Conservation (phyloP, 2,888 invertebrate genomes). For the Baccha elongata region DNA sequence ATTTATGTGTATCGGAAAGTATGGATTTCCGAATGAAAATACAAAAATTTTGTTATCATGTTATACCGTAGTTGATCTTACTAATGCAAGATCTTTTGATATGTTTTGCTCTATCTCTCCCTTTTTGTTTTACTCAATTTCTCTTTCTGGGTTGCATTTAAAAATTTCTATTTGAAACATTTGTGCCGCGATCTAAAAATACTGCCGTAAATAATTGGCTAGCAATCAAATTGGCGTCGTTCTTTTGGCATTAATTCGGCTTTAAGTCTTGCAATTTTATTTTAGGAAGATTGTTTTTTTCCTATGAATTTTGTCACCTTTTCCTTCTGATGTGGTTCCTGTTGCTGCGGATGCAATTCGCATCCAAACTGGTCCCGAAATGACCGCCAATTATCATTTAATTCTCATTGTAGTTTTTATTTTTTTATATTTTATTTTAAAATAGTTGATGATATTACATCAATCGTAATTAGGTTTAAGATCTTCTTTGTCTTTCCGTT, state of each 20-base stretch:
- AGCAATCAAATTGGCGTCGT: slow-evolving; percentile 74
- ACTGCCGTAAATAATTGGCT: slow-evolving; percentile 74
- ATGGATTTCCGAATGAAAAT: neutral
- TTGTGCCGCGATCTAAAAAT: slow-evolving; percentile 51
- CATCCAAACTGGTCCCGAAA: neutral
- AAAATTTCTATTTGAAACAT: slow-evolving; percentile 47
- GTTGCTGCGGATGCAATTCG: slow-evolving; percentile 4
- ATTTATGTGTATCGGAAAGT: neutral
- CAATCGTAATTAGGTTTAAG: slow-evolving; percentile 59
- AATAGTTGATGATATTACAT: slow-evolving; percentile 43
- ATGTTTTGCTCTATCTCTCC: neutral
- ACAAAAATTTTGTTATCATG: neutral
- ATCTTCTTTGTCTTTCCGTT: slow-evolving; percentile 29
- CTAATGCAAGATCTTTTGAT: neutral
- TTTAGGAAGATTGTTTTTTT: slow-evolving; percentile 36
- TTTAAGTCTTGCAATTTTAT: slow-evolving; percentile 50
- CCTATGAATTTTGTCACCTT: slow-evolving; percentile 15
- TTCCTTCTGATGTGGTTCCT: neutral
- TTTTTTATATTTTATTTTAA: neutral
- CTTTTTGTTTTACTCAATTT: neutral
- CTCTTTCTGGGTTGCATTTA: neutral
- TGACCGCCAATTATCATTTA: slow-evolving; percentile 33
- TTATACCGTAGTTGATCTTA: neutral
- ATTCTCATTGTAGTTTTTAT: neutral
- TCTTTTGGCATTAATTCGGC: slow-evolving; percentile 68